A percentile compares a stretch with the other conserved stretches of the same genome.
phyloP scores from a whole-genome alignment of 2,888 invertebrate genomes.

The Drosophila paramelanica region DNA sequence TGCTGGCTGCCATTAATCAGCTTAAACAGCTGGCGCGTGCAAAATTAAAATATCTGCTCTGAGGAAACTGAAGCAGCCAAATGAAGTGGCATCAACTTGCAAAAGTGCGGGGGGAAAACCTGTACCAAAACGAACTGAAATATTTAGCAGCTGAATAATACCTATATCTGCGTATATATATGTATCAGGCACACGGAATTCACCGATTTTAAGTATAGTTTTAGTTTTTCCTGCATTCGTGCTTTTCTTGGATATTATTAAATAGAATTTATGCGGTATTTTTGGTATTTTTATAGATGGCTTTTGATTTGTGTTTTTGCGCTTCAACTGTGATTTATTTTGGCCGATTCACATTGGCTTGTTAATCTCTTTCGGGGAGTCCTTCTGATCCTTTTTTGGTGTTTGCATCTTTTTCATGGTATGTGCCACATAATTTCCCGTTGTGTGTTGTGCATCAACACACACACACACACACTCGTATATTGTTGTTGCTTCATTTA shows the following conservation, averaged over 20 bases:
- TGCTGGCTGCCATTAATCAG: constrained; percentile 68
- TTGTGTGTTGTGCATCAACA: constrained; percentile 21
- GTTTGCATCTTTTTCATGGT: constrained; percentile 24
- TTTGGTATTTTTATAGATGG: constrained; percentile 10
- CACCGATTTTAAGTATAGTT: neutral
- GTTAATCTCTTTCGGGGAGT: constrained; percentile 53
- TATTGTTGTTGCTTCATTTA: constrained; percentile 59
- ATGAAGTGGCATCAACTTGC: constrained; percentile 57
- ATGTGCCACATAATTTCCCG: constrained; percentile 55
- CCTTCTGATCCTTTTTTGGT: constrained; percentile 38
- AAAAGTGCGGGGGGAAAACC: neutral
- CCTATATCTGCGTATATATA: neutral
- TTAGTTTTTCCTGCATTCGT: neutral
- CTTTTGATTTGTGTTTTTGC: constrained; percentile 21
- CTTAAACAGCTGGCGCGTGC: constrained; percentile 71
- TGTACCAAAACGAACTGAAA: neutral
- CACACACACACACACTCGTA: constrained; percentile 13
- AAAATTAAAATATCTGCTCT: constrained; percentile 65
- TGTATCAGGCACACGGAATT: neutral
- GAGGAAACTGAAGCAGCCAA: constrained; percentile 28
- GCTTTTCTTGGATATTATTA: constrained; percentile 10
- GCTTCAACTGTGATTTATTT: constrained; percentile 43
- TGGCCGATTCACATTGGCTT: constrained; percentile 32
- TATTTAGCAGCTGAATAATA: constrained; percentile 1
- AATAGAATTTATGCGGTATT: constrained; percentile 4